Evolutionary conservation across 2,888 invertebrate species (phyloP).

Genomic region (Drosophila rubida): DNA sequence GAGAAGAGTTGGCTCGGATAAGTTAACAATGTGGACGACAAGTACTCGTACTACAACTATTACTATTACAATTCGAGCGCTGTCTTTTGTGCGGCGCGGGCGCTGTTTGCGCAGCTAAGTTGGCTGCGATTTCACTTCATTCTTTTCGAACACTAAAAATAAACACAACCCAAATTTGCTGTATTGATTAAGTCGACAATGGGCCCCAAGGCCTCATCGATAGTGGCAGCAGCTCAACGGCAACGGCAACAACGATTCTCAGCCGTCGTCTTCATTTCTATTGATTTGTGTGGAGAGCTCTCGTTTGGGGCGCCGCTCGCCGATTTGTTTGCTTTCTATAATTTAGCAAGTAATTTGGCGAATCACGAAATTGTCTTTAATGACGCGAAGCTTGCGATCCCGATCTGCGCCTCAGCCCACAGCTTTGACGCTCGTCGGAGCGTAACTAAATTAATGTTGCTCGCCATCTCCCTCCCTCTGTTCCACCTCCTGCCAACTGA

Average conservation of each 20-base stretch:
- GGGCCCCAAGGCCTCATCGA: constrained; percentile 46
- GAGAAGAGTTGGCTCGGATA: constrained; percentile 64
- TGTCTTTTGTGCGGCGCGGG: background rate
- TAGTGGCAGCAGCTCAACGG: no score
- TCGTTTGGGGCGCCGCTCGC: constrained; percentile 29
- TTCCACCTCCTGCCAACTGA: background rate
- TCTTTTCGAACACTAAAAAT: constrained; percentile 50
- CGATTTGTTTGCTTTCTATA: constrained; percentile 74
- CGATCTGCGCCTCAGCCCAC: background rate
- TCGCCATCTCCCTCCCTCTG: constrained; percentile 14
- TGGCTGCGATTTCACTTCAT: constrained; percentile 52
- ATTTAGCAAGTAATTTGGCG: constrained; percentile 80
- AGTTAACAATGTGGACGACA: constrained; percentile 2
- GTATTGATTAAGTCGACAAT: constrained; percentile 81
- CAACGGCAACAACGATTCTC: no score
- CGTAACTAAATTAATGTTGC: constrained; percentile 77
- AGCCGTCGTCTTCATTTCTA: constrained; percentile 81
- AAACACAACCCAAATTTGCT: constrained; percentile 72
- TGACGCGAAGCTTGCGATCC: constrained; percentile 52
- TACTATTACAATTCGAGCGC: constrained; percentile 17
- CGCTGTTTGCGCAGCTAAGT: constrained; percentile 74
- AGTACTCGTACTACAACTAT: constrained; percentile 16
- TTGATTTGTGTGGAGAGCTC: constrained; percentile 64
- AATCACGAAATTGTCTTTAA: constrained; percentile 81
- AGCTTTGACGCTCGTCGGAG: constrained; percentile 58